Evolutionary conservation across 2,113 vertebrate genomes (phyloP), one percentile per base, ranked within the genome.

Genomic region (Morphnarchus princeps): DNA sequence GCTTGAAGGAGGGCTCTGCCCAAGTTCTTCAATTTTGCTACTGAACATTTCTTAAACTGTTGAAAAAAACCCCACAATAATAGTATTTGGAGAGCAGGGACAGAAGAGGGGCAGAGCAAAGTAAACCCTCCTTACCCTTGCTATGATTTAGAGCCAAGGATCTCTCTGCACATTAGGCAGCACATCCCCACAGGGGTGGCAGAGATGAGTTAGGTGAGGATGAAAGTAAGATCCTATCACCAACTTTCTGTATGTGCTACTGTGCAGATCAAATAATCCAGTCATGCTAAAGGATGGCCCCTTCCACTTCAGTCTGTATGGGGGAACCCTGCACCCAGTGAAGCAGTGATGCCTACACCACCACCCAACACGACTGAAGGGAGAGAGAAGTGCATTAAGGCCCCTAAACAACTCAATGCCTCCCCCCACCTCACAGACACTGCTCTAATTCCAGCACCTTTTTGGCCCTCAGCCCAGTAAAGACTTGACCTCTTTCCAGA

Each of bases 11-110:
- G n/a, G n/a, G 52, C 34, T 95, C 52, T 95, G 94, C 91, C 74
- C 84, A 92, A 94, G 67, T 87, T 86, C 79, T 93, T 92, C 76
- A 86, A 38, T 90, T 93, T 89, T 96, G 88, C 86, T 83, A 87
- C 94, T 84, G 92, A 90, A 70, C 83, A 87, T 86, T 95, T 86
- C 84, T 95, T 50, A 52, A 93, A 86, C 67, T 86, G 54, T 43
- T 72, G 52, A 73, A 93, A 92, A 94, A 94, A 73, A 2, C 1
- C 54, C 54, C 58, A 71, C 71, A 85, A 31, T 54, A 89, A 86
- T 31, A 73, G 85, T 40, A 62, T 83, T 72, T 92, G 67, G 59
- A 81, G n/a, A 81, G 32, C 50, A 45, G 42, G 22, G 36, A 91
- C 25, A 65, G 43, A 90, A 93, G 54, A 45, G 15, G 3, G 28